These are phyloP conservation scores for Micronycteris hirsuta DNA, from an alignment of 2,113 vertebrate species.

Conservation along the genomic window DNA sequence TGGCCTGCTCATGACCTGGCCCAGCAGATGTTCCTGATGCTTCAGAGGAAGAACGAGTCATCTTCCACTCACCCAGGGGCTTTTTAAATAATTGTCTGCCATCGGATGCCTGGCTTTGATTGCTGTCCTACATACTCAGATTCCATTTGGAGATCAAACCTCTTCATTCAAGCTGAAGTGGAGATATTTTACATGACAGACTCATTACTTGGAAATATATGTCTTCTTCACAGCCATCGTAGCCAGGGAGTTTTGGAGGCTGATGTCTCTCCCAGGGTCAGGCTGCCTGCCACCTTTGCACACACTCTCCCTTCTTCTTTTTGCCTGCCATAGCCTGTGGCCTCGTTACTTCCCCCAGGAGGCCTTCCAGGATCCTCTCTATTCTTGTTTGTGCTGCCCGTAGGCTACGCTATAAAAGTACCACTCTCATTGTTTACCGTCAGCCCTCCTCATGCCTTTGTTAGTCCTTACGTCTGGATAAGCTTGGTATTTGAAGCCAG, in stretches of 20 bases:
- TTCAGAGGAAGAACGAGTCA: background rate
- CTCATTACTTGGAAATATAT: background rate
- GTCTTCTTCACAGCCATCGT: background rate
- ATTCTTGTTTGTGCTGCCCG: background rate
- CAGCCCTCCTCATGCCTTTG: background rate
- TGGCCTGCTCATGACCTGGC: background rate
- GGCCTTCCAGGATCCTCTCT: background rate
- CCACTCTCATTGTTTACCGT: background rate
- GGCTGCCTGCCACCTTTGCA: background rate
- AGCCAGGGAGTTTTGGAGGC: background rate
- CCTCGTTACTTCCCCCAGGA: background rate
- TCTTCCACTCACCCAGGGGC: background rate
- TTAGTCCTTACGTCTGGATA: background rate
- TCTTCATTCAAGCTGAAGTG: background rate
- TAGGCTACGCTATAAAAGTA: background rate
- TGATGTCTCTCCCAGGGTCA: background rate
- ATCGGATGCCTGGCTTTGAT: conserved; percentile 17
- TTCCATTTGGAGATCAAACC: background rate
- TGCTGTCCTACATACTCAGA: background rate
- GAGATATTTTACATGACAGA: background rate
- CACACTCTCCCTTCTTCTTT: background rate
- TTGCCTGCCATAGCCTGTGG: background rate
- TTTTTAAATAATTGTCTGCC: conserved; percentile 1
- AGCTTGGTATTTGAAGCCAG: background rate
- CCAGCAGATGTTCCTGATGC: conserved; percentile 7